These are phyloP conservation scores for Nymphalis io DNA, from an alignment of 1,140 invertebrate species.

Conservation along the genomic window DNA sequence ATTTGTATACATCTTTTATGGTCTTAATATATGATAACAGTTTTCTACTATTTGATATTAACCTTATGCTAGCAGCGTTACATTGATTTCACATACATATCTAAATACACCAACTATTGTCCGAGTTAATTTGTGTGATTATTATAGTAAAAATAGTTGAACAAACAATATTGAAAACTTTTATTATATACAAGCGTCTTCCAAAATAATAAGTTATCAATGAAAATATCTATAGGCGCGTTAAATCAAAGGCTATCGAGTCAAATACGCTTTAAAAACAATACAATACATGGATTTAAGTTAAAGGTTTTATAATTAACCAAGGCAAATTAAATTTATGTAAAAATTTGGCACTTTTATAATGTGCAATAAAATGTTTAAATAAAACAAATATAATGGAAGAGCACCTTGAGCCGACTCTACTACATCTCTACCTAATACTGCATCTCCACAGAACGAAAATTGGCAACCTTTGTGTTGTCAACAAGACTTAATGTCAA, in stretches of 20 bases:
- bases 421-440: slow-evolving; percentile 9
- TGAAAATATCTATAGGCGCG: too few relatives aligned
- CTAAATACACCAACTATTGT: slow-evolving; percentile 38
- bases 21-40: slow-evolving; percentile 1
- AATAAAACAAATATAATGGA: slow-evolving; percentile 24
- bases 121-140: slow-evolving; percentile 30
- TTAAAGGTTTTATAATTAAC: background rate
- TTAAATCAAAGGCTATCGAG: too few relatives aligned
- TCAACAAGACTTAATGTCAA: too few relatives aligned
- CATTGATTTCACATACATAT: slow-evolving; percentile 23
- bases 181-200: slow-evolving; percentile 26
- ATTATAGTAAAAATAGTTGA: slow-evolving; percentile 9
- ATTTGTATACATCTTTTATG: slow-evolving; percentile 25
- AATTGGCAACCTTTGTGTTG: too few relatives aligned
- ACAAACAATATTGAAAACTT: background rate
- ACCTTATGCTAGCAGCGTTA: slow-evolving; percentile 30
- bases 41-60: slow-evolving; percentile 19
- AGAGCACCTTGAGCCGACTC: slow-evolving; percentile 26
- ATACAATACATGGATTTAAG: too few relatives aligned
- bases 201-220: slow-evolving; percentile 4
- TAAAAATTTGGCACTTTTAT: slow-evolving; percentile 36
- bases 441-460: too few relatives aligned
- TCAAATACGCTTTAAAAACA: too few relatives aligned
- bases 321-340: slow-evolving; percentile 2
- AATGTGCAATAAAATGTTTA: slow-evolving; percentile 2